Evolutionary conservation across 1,140 invertebrate genomes (phyloP), one percentile per base, ranked within the genome.

Genomic region (Octopus sinensis): DNA sequence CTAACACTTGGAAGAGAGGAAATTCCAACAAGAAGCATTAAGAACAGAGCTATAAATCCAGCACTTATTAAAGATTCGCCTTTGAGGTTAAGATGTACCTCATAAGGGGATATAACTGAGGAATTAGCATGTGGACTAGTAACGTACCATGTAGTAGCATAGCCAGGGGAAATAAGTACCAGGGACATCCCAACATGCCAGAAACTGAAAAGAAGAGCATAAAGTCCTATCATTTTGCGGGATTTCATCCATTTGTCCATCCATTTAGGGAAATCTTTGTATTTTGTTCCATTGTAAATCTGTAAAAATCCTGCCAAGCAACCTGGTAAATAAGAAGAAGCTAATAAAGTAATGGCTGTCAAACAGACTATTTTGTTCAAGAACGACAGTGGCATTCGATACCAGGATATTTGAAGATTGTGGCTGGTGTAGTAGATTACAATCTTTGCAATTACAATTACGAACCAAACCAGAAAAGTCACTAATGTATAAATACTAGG

Each of bases 331-430:
- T 89, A 90, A 30, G 87, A 86, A 62, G 88, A 80, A 4, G 89
- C 85, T 6, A 90, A 79, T 7, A 88, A 54, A 6, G 88, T 88
- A 53, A 90, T 86, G 13, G 88, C 88, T 4, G 88, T 89, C 86
- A 88, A 87, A 76, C 89, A 88, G 13, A 90, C 52, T 0, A 87
- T 86, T 83, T 90, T 90, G 84, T 90, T 90, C 17, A 87, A 53
- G 0, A 88, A 86, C 81, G 87, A 88, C 12, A 90, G 81, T 56
- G 89, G 88, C 6, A 89, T 83, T 62, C 87, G 88, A 86, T 86
- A 87, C 1, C 83, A 75, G 80, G 85, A 88, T 4, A 84, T 84
- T 5, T 85, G 84, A n/a, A 80, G 85, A 54, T 85, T 86, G 9
- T 87, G 84, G 78, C 86, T 89, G 78, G 87, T 89, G 54, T 89